phyloP scores from a whole-genome alignment of 35 echinoderm and acorn worm species.

The Apostichopus californicus region DNA sequence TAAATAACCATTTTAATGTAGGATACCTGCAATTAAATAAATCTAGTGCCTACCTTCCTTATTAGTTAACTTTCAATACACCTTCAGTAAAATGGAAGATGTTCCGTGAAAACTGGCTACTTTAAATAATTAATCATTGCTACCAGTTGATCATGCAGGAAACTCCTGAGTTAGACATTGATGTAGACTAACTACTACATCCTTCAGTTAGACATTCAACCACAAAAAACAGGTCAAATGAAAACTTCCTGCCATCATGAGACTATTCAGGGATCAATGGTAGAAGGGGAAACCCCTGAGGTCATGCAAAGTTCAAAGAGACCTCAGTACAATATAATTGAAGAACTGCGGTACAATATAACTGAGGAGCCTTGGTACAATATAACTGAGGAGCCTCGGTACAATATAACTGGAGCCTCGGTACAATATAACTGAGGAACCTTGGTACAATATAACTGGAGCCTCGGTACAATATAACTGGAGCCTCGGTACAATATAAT shows the following conservation, averaged over 20 bases:
- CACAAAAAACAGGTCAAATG: constrained; percentile 18
- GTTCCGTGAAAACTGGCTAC: background rate
- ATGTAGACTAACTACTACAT: background rate
- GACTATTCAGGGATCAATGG: background rate
- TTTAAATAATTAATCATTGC: background rate
- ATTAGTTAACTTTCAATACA: no score
- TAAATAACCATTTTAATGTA: no score
- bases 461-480: no score
- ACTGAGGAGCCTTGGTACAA: no score
- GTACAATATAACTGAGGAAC: no score
- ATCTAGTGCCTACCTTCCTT: no score
- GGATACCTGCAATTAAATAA: no score
- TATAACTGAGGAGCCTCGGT: no score
- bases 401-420: no score
- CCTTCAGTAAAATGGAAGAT: background rate
- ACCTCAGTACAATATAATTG: background rate
- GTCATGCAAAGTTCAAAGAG: no score
- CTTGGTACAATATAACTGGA: no score
- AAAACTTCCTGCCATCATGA: background rate
- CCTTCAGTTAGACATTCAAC: background rate
- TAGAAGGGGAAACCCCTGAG: background rate
- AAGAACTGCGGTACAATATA: background rate
- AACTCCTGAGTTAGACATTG: background rate
- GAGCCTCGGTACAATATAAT: no score
- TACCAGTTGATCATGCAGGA: background rate